phyloP scores from a whole-genome alignment of 2,113 vertebrate species.

The Heterotilapia buettikoferi region DNA sequence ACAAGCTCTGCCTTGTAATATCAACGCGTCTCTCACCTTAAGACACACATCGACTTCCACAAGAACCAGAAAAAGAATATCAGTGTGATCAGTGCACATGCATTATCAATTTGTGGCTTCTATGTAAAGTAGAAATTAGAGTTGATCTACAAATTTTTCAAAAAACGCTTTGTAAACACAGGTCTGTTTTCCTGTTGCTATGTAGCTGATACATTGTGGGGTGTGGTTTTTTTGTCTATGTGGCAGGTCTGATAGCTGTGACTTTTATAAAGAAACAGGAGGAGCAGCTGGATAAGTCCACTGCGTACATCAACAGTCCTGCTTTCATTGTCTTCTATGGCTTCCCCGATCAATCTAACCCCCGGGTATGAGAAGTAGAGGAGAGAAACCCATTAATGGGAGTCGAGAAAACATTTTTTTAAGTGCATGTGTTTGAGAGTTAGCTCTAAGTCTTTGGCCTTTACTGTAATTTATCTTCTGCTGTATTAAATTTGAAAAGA shows the following conservation, averaged over 20 bases:
- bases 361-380: slow-evolving; percentile 75
- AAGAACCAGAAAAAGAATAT: neutral
- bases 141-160: neutral
- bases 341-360: slow-evolving; percentile 77
- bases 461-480: neutral
- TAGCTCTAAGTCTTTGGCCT: neutral
- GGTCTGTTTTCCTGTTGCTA: neutral
- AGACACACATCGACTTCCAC: neutral
- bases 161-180: neutral
- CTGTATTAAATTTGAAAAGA: slow-evolving; percentile 24
- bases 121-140: neutral
- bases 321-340: slow-evolving; percentile 84
- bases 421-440: neutral
- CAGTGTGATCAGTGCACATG: neutral
- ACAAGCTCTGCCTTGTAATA: neutral
- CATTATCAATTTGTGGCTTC: neutral
- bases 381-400: neutral
- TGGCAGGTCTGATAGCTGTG: slow-evolving; percentile 82
- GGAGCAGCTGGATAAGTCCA: slow-evolving; percentile 59
- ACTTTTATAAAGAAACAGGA: slow-evolving; percentile 69
- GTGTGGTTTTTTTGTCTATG: slow-evolving; percentile 5
- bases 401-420: neutral
- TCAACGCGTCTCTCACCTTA: neutral
- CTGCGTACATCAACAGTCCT: slow-evolving; percentile 60
- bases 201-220: neutral